These are phyloP conservation scores for Hippocampus guttulatus DNA, from an alignment of 2,113 vertebrate genomes.

Conservation along the genomic window DNA sequence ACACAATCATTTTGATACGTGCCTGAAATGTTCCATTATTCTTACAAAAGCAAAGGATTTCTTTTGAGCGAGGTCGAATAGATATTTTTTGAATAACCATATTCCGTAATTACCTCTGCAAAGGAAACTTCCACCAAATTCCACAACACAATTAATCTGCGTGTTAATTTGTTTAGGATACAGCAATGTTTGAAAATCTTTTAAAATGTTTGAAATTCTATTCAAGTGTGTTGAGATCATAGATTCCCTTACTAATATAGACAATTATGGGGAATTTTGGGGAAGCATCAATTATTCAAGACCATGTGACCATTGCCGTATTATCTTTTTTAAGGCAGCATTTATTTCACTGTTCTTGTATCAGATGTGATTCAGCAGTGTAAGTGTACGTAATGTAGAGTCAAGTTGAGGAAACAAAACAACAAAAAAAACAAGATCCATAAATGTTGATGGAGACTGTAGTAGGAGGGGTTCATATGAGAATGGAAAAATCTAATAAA, in stretches of 20 bases:
- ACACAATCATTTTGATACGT: conserved; percentile 7
- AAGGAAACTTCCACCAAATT: background rate
- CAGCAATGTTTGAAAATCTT: no score
- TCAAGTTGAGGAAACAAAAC: background rate
- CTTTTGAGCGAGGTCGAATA: background rate
- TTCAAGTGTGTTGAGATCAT: no score
- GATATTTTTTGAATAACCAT: background rate
- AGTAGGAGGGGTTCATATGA: background rate
- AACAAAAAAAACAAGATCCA: background rate
- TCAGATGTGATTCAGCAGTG: background rate
- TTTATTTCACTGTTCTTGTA: background rate
- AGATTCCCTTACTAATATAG: no score
- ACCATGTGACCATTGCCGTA: no score
- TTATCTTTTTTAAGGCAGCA: no score
- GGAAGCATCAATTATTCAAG: no score
- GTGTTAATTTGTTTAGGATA: no score
- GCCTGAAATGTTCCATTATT: background rate
- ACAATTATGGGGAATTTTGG: no score
- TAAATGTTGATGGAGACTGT: background rate
- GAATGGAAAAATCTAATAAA: background rate
- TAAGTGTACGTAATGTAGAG: background rate
- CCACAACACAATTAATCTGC: no score
- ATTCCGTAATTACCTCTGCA: background rate
- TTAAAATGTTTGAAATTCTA: no score
- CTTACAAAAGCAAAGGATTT: background rate